A percentile compares a stretch with the other conserved stretches of the same genome.
phyloP scores from a whole-genome alignment of 1,140 invertebrate genomes.

The Schlechtendalia chinensis region DNA sequence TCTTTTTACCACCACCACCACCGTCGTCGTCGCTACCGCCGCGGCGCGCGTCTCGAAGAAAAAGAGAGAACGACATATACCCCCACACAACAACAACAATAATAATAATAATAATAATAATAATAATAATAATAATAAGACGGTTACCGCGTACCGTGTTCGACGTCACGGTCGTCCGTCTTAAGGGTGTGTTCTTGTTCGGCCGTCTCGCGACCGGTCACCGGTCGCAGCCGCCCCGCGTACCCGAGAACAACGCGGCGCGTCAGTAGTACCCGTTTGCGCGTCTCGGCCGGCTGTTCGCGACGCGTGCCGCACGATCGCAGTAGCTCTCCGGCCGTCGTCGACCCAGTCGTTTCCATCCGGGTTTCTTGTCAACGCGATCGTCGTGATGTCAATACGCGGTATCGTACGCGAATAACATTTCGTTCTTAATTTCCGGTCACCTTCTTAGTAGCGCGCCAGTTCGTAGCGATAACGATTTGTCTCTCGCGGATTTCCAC shows the following conservation, averaged over 20 bases:
- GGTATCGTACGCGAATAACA: no score
- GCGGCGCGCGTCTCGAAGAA: not conserved
- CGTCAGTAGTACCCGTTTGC: not conserved
- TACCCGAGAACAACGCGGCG: no score
- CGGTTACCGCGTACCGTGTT: slow-evolving; percentile 16
- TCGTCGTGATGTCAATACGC: no score
- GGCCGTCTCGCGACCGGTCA: not conserved
- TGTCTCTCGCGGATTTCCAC: no score
- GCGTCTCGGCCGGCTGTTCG: not conserved
- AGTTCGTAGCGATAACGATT: not conserved
- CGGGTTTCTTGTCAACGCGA: no score
- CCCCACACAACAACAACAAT: not conserved
- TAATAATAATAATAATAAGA: slow-evolving; percentile 11
- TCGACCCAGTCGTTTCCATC: no score
- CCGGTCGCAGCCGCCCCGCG: no score
- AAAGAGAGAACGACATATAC: not conserved
- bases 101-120: no score
- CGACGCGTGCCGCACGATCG: no score
- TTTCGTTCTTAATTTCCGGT: no score
- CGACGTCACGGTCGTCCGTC: slow-evolving; percentile 12
- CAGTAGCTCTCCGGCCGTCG: no score
- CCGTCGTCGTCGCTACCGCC: not conserved
- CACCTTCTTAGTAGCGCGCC: no score
- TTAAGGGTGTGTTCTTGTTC: not conserved
- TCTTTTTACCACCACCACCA: slow-evolving; percentile 6